Conservation (phyloP, 2,113 vertebrate genomes). For the Ptilonorhynchus violaceus region DNA sequence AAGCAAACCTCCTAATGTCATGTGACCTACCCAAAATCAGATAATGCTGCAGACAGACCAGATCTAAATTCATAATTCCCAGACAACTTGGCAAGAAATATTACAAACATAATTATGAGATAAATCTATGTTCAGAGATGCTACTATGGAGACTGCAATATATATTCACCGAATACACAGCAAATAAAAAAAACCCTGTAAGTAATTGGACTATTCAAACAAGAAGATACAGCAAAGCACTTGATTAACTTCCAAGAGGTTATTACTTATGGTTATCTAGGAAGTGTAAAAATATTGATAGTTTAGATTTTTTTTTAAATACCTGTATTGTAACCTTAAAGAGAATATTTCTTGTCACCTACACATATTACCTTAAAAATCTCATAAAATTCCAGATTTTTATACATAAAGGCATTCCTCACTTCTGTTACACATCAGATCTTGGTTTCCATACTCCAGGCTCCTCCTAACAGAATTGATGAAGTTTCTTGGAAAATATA, state of each 20-base stretch:
- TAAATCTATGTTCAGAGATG: background rate
- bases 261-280: background rate
- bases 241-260: background rate
- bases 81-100: background rate
- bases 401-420: background rate
- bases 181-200: background rate
- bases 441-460: background rate
- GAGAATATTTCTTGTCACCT: background rate
- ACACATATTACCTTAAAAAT: background rate
- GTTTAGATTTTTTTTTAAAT: background rate
- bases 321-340: background rate
- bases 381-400: background rate
- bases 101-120: background rate
- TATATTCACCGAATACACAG: background rate
- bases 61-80: background rate
- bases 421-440: background rate
- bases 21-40: background rate
- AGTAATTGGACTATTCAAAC: background rate
- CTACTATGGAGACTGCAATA: background rate
- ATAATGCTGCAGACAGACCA: background rate
- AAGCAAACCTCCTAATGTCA: background rate
- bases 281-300: background rate
- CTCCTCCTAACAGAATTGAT: background rate
- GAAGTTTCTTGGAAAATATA: background rate
- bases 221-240: background rate